phyloP scores from a whole-genome alignment of 2,888 invertebrate genomes.

The Yponomeuta malinellus region DNA sequence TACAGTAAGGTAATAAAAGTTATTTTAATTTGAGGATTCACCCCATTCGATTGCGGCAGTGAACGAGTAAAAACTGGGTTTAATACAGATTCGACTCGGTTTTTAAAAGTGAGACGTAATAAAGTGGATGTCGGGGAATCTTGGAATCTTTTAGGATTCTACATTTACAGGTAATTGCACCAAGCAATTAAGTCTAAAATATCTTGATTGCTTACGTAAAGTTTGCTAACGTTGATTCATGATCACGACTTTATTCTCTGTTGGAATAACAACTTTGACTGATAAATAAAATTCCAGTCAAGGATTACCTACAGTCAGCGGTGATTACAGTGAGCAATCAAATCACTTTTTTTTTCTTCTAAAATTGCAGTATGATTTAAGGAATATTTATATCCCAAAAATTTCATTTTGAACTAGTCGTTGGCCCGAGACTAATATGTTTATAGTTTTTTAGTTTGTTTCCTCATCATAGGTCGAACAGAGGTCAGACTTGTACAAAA shows the following conservation, averaged over 20 bases:
- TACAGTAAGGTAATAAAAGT: not conserved
- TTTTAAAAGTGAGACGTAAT: not conserved
- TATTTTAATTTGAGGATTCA: too few species aligned
- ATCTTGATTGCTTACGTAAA: not conserved
- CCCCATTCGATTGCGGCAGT: conserved; percentile 5
- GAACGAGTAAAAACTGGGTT: conserved; percentile 3
- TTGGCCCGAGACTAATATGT: too few species aligned
- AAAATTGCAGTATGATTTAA: too few species aligned
- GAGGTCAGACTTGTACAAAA: too few species aligned
- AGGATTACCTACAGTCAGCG: not conserved
- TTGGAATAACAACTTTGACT: not conserved
- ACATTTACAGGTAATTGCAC: not conserved
- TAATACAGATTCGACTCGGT: not conserved
- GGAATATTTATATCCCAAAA: not conserved
- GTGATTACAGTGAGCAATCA: too few species aligned
- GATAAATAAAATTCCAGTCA: not conserved
- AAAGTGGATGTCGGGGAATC: not conserved
- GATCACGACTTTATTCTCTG: not conserved
- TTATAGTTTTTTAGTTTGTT: too few species aligned
- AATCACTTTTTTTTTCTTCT: too few species aligned
- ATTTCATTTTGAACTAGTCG: too few species aligned
- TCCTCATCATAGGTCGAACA: too few species aligned
- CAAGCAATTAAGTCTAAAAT: not conserved
- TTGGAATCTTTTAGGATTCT: not conserved
- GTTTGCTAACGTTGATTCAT: not conserved